Evolutionary conservation across 2,888 invertebrate genomes (phyloP), one percentile per base, ranked within the genome.

Genomic region (Tipula lateralis): DNA sequence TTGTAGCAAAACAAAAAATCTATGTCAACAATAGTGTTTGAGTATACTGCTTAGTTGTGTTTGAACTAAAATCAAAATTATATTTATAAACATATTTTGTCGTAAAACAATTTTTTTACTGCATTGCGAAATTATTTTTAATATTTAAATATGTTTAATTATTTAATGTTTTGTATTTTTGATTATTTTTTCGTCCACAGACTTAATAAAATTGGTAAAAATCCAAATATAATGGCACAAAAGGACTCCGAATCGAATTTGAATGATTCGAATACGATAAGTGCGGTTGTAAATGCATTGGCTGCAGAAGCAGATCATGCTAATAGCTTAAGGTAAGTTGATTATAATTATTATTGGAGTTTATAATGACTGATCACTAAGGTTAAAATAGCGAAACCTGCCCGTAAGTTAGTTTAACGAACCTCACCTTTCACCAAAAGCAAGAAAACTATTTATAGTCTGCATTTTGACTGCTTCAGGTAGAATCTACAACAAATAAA

Each of bases 191-290:
- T 66, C 66, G 24, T 30, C 66, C 32, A 12, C 89, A 92, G 97
- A 89, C 93, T 99, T 88, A 98, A 98, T 92, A 99, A 99, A 92
- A 98, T 99, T 90, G 99, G 99, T 87, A 98, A 98, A 92, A 98
- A 99, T 91, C 98, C 98, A 84, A 97, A 96, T 90, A 93, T 97
- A 88, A 96, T 97, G 89, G 93, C 95, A 88, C 95, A 96, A 88
- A 93, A 95, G 86, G 91, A 91, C 87, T 93, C 93, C 88, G 93
- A 94, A 88, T 91, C 93, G 87, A 93, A 93, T 88, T 30, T 32
- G 30, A 84, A 84, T 84, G 94, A 95, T 90, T 94, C 95, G 89
- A 95, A 95, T 91, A 96, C 96, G 86, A 97, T 97, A 90, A 97
- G 96, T 90, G 97, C 97, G 84, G 97, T 97, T 87, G 97, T 97